These are phyloP conservation scores for Anguilla megastoma DNA, from an alignment of 2,797 vertebrate species.

Conservation along the genomic window DNA sequence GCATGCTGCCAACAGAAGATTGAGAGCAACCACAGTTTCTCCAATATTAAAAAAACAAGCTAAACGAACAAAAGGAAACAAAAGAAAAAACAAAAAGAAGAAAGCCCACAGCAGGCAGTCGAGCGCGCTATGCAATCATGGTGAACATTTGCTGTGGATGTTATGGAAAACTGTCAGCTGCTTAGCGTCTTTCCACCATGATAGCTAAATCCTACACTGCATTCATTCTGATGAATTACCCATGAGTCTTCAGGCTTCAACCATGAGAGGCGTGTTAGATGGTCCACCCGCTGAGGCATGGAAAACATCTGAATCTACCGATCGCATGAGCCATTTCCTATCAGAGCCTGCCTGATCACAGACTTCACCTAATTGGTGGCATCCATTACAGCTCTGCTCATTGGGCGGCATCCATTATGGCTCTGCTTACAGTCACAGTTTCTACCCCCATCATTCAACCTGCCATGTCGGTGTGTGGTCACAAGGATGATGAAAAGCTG, in stretches of 20 bases:
- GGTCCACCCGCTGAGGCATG: constrained; percentile 44
- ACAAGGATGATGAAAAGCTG: constrained; percentile 40
- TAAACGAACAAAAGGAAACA: neutral
- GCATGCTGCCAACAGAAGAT: constrained; percentile 35
- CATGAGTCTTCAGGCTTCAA: constrained; percentile 36
- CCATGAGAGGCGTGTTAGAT: constrained; percentile 41
- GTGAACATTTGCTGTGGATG: neutral
- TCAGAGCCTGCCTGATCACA: constrained; percentile 45
- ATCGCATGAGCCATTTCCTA: constrained; percentile 60
- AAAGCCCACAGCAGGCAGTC: neutral
- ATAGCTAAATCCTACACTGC: neutral
- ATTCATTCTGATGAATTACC: constrained; percentile 20
- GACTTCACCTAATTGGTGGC: constrained; percentile 63
- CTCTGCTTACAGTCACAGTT: constrained; percentile 52
- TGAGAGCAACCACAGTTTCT: neutral
- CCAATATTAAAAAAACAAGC: neutral
- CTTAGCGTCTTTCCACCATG: neutral
- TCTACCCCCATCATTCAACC: constrained; percentile 34
- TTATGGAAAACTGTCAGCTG: neutral
- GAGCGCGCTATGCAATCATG: neutral
- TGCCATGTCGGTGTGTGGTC: constrained; percentile 20
- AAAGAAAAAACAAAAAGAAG: neutral
- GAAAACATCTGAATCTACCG: constrained; percentile 47
- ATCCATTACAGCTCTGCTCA: constrained; percentile 58
- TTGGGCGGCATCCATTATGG: constrained; percentile 5